Evolutionary conservation across 2,888 invertebrate species (phyloP).

Genomic region (Prenolepis imparis): DNA sequence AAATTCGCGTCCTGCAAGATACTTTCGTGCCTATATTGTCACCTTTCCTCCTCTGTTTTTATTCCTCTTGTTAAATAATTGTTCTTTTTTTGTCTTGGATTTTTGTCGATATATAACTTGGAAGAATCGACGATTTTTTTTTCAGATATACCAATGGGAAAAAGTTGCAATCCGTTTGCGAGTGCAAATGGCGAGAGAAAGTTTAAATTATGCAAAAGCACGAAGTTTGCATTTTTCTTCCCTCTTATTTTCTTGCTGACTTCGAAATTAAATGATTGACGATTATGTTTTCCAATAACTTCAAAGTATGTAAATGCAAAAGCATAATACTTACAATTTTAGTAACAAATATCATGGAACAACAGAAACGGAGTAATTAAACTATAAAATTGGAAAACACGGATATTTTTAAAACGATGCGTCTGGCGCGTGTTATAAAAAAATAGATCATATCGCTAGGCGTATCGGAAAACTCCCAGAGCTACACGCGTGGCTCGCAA

Average conservation of each 20-base stretch:
- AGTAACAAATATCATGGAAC: neutral
- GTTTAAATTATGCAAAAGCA: constrained; percentile 52
- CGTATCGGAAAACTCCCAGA: constrained; percentile 33
- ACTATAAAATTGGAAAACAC: constrained; percentile 14
- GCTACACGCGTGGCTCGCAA: constrained; percentile 18
- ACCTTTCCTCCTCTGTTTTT: neutral
- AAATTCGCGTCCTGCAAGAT: constrained; percentile 4
- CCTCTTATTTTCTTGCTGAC: neutral
- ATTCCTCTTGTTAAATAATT: neutral
- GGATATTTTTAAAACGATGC: constrained; percentile 32
- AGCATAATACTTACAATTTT: constrained; percentile 5
- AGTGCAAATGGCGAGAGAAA: neutral
- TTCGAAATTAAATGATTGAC: neutral
- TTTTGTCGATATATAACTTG: neutral
- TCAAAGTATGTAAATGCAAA: neutral
- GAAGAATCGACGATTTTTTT: neutral
- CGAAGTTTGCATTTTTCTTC: neutral
- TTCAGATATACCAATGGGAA: neutral
- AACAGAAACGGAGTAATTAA: neutral
- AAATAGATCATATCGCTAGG: constrained; percentile 18
- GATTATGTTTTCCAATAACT: constrained; percentile 3
- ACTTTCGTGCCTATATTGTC: neutral
- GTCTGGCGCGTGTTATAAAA: constrained; percentile 22
- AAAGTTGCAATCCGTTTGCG: neutral
- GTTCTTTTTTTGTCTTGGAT: neutral